Evolutionary conservation across 2,113 vertebrate genomes (phyloP), one percentile per base, ranked within the genome.

Genomic region (Pavo muticus): DNA sequence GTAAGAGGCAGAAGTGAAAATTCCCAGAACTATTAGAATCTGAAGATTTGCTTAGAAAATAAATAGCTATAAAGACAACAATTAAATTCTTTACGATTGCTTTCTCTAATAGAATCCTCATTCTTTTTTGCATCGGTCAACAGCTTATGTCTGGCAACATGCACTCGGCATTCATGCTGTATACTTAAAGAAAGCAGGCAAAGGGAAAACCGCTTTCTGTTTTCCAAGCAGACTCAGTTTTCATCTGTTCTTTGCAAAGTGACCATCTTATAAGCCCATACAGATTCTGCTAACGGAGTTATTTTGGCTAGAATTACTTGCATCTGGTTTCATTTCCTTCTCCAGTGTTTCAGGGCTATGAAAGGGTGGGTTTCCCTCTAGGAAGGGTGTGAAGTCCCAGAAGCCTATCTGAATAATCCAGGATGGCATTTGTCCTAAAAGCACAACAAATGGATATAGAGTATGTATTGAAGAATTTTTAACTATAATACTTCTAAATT

Each of bases 1-100:
- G 16, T 78, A 90, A 94, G 87, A 90, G 91, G 78, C 52, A 61
- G 27, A 78, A 93, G 72, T 25, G 72, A 87, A 88, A 91, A 68
- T 45, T 83, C 63, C 79, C 6, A 35, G 37, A 68, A 90, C 32
- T 69, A 78, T 14, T 61, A 75, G 52, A 78, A 52, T 44, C 37
- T 23, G 57, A 90, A 87, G 54, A 77, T 75, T 18, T 69, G 12
- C 61, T 56, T 54, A 68, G 69, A 60, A 63, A 80, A 91, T 8
- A 74, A 77, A 84, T 2, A 90, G 69, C 57, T 86, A 44, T 44
- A 68, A 84, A 74, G 91, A 64, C 11, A 76, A 37, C 42, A 90
- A 84, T 86, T 71, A 92, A 80, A 75, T 42, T 52, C 42, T 84
- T 80, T 18, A 14, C 14, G 52, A 39, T 52, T 32, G 54, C 40